phyloP scores from a whole-genome alignment of 1,140 invertebrate genomes.

The Neoseiulus cucumeris region DNA sequence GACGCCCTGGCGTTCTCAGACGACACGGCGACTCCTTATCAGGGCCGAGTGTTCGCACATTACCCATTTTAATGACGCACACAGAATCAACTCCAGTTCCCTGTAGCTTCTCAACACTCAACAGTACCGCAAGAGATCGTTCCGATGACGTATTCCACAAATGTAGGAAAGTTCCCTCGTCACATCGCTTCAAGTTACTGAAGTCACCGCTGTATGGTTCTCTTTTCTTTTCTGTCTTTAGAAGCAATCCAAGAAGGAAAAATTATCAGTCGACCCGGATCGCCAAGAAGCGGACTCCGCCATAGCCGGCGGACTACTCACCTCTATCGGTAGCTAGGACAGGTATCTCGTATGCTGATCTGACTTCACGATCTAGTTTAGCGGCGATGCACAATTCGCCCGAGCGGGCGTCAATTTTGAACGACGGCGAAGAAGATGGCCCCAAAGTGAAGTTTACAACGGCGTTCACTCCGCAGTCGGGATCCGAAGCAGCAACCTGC shows the following conservation, averaged over 20 bases:
- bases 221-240: neutral
- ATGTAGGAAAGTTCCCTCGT: too few species aligned
- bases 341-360: conserved; percentile 67
- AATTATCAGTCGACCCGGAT: neutral
- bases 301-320: conserved; percentile 29
- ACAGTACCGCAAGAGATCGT: too few species aligned
- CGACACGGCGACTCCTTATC: too few species aligned
- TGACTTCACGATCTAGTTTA: conserved; percentile 63
- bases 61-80: too few species aligned
- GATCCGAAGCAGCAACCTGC: conserved; percentile 77
- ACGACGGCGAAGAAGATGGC: conserved; percentile 31
- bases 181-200: too few species aligned
- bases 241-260: neutral
- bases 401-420: conserved; percentile 52
- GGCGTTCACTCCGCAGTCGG: conserved; percentile 81
- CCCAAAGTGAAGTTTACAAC: conserved; percentile 78
- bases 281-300: neutral
- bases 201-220: too few species aligned
- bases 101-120: neutral
- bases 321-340: conserved; percentile 84
- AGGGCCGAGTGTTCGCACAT: too few species aligned
- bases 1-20: too few species aligned
- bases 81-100: too few species aligned
- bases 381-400: conserved; percentile 72
- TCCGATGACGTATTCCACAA: too few species aligned